Percentiles rank a stretch among this genome's conserved stretches.
Evolutionary conservation across 2,797 vertebrate species (phyloP).

Genomic region (Peromyscus melanophrys): DNA sequence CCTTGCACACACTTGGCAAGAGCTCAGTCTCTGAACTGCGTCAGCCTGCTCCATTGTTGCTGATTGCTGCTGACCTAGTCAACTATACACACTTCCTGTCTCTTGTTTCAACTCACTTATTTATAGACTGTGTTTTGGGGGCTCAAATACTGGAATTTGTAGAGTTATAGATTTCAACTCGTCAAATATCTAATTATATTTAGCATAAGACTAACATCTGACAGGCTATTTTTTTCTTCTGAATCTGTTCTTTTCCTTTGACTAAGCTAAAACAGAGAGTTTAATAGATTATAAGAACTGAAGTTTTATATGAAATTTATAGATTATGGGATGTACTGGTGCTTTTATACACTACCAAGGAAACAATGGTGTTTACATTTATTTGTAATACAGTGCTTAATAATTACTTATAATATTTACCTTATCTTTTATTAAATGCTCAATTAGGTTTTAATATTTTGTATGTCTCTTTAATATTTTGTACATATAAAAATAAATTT

Average conservation of each 20-base stretch:
- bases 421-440: slow-evolving; percentile 31
- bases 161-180: neutral
- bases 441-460: slow-evolving; percentile 1
- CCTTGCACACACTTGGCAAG: neutral
- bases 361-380: neutral
- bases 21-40: neutral
- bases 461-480: neutral
- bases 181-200: neutral
- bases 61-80: neutral
- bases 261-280: neutral
- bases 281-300: neutral
- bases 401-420: neutral
- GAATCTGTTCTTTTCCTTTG: slow-evolving; percentile 24
- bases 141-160: neutral
- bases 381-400: neutral
- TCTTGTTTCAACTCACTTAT: neutral
- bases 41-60: neutral
- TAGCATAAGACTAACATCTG: neutral
- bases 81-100: neutral
- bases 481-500: neutral
- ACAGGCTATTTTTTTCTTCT: neutral
- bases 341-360: neutral
- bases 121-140: neutral
- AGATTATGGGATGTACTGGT: neutral
- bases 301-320: neutral